Evolutionary conservation across 2,888 invertebrate genomes (phyloP).

Genomic region (Teleiodes luculella): DNA sequence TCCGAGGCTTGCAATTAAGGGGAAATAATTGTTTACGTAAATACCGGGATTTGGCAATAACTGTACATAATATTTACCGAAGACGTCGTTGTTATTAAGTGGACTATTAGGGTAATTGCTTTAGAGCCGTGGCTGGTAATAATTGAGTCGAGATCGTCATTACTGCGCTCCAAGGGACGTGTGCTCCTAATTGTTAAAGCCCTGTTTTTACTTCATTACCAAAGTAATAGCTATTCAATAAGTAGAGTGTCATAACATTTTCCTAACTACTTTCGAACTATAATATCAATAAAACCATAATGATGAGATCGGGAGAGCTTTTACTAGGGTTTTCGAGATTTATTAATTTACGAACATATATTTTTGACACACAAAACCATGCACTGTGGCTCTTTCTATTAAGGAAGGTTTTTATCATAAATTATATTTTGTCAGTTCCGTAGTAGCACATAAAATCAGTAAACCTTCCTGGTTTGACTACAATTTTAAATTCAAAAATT

Average conservation of each 20-base stretch:
- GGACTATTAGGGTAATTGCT: constrained; percentile 67
- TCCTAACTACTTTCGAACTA: too few species aligned
- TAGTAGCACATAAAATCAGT: too few species aligned
- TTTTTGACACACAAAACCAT: too few species aligned
- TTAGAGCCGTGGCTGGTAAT: constrained; percentile 47
- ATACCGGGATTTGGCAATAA: constrained; percentile 60
- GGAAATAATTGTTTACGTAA: constrained; percentile 71
- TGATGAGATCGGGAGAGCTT: too few species aligned
- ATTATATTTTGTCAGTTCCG: too few species aligned
- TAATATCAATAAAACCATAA: too few species aligned
- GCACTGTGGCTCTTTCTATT: too few species aligned
- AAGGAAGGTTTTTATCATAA: too few species aligned
- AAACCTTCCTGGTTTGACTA: too few species aligned
- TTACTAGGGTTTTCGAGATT: too few species aligned
- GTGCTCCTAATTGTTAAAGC: constrained; percentile 6
- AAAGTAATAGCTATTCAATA: neutral
- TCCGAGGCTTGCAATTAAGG: constrained; percentile 64
- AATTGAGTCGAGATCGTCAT: constrained; percentile 51
- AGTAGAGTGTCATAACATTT: neutral
- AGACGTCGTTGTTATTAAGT: constrained; percentile 58
- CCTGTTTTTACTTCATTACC: constrained; percentile 6
- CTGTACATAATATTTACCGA: constrained; percentile 57
- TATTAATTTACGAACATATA: too few species aligned
- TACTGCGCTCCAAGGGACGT: constrained; percentile 33
- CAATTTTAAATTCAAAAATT: too few species aligned